Evolutionary conservation across 2,888 invertebrate species (phyloP).

Genomic region (Tortricodes alternella): DNA sequence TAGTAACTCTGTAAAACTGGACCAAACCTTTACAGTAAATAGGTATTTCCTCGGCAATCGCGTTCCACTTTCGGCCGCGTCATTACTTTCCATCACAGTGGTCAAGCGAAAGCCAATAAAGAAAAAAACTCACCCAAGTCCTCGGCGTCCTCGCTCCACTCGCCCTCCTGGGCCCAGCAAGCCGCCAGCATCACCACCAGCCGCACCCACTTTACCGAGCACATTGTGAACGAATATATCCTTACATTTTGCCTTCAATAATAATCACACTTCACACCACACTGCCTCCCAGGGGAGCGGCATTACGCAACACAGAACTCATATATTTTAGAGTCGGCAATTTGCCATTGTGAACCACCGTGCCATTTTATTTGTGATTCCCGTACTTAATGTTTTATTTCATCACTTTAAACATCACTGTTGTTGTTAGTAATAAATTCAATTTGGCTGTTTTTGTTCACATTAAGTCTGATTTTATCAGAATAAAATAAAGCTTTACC

Average conservation of each 20-base stretch:
- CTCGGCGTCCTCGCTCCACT: slow-evolving; percentile 78
- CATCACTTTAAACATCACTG: neutral
- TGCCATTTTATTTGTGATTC: slow-evolving; percentile 29
- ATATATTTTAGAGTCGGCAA: neutral
- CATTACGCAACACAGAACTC: slow-evolving; percentile 1
- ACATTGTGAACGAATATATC: slow-evolving; percentile 55
- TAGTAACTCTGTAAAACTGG: too few species aligned
- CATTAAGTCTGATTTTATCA: too few species aligned
- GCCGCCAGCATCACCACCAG: slow-evolving; percentile 70
- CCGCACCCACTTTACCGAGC: slow-evolving; percentile 70
- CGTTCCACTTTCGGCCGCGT: too few species aligned
- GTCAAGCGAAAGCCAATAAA: neutral
- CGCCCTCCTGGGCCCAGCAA: slow-evolving; percentile 76
- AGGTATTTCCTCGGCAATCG: too few species aligned
- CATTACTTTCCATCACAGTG: too few species aligned
- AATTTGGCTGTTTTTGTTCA: too few species aligned
- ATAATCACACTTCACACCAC: slow-evolving; percentile 35
- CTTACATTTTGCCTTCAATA: slow-evolving; percentile 52
- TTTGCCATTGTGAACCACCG: slow-evolving; percentile 18
- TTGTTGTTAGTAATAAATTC: too few species aligned
- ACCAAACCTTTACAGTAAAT: too few species aligned
- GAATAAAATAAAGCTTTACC: too few species aligned
- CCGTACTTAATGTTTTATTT: neutral
- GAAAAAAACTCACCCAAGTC: slow-evolving; percentile 65
- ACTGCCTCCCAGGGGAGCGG: slow-evolving; percentile 1